Base-by-base conservation (phyloP, 2,888 invertebrate species). In the Theodoxus fluviatilis region DNA sequence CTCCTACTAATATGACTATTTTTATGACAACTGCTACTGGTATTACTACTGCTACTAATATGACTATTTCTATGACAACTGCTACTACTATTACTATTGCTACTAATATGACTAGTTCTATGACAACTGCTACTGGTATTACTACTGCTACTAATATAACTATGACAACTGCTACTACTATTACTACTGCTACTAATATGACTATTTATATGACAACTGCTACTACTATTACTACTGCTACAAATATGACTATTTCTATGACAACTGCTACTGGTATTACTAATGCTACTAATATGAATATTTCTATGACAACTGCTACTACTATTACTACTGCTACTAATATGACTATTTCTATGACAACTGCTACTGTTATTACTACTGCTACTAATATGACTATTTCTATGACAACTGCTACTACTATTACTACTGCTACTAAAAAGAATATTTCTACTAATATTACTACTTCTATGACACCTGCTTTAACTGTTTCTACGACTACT, bases 191-290 rank as follows among this genome's bases (percentile, higher is more conserved):
- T 43, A 12, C 9, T 43, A 43, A 43, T 12, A 43, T 43, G 9
- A 43, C 9, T 43, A 43, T 9, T 43, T 18, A 43, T 9, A 43
- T 43, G 43, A 15, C 15, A 12, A 12, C 43, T 43, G 18, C 49
- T 66, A 49, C 66, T 66, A 66, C 66, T 66, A 66, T 49, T 66
- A 66, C 66, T 66, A 49, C 66, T 66, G 33, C 66, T 4, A 49
- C 66, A 47, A 49, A 43, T 28, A 66, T 49, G 43, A 47, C 66
- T 49, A 66, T 49, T 66, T 33, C 66, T 66, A 66, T 49, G 6
- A 66, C 66, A 47, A 49, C 66, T 66, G 31, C 66, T 49, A 66
- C 66, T 66, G 49, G 47, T 66, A 49, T 49, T 66, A 66, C 66
- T 47, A 49, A 43, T 66, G 49, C 66, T 66, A 66, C 66, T 66